Evolutionary conservation across 2,888 invertebrate species (phyloP).

Genomic region (Dasypolia templi): DNA sequence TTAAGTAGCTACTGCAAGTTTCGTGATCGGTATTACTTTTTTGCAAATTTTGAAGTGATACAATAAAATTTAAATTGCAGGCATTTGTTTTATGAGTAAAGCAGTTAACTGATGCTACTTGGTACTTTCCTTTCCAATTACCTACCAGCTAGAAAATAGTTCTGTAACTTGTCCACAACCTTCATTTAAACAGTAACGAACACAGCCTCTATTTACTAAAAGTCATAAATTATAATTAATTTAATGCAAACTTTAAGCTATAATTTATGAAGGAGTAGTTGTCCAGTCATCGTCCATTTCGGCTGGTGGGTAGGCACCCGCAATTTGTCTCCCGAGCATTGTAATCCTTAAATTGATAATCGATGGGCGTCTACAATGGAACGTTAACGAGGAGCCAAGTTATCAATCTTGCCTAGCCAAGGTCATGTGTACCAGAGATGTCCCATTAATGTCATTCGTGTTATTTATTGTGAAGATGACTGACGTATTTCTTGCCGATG

Average conservation of each 20-base stretch:
- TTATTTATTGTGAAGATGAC: constrained; percentile 55
- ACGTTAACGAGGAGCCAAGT: constrained; percentile 77
- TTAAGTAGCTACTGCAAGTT: constrained; percentile 15
- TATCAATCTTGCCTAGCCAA: constrained; percentile 81
- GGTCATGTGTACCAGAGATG: constrained; percentile 68
- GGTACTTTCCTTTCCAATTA: not conserved
- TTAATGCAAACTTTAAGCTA: constrained; percentile 62
- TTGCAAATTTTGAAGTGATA: not conserved
- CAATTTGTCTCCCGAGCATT: constrained; percentile 79
- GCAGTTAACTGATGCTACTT: not conserved
- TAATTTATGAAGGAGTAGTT: constrained; percentile 63
- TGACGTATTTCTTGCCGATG: constrained; percentile 45
- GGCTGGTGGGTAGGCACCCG: constrained; percentile 62
- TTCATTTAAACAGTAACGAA: constrained; percentile 3
- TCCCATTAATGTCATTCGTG: constrained; percentile 65
- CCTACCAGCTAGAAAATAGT: not conserved
- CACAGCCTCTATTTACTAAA: constrained; percentile 12
- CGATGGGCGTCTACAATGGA: constrained; percentile 79
- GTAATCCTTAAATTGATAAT: constrained; percentile 83
- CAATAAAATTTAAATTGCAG: not conserved
- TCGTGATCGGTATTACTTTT: not conserved
- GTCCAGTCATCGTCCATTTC: constrained; percentile 71
- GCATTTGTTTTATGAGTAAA: not conserved
- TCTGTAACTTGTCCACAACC: not conserved
- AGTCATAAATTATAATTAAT: constrained; percentile 64